Percentiles rank a stretch among this genome's conserved stretches.
Evolutionary conservation across 23 tunicate genomes (phyloP).

Genomic region (Diplosoma virens): DNA sequence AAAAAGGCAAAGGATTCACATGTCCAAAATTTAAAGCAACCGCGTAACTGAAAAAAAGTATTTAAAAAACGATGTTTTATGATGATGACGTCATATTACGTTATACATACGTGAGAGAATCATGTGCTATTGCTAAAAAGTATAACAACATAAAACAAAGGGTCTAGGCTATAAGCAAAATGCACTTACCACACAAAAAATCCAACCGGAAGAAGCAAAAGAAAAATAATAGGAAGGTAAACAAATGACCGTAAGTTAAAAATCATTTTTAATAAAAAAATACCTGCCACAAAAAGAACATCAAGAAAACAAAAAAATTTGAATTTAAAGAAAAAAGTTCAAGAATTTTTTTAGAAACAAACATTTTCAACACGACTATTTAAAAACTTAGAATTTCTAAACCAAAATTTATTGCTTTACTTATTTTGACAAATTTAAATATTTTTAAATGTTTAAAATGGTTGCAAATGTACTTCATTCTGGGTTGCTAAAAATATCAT

Average conservation of each 20-base stretch:
- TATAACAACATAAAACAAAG: neutral
- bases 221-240: neutral
- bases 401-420: no score
- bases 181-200: constrained; percentile 26
- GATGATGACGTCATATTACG: neutral
- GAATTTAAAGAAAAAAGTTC: no score
- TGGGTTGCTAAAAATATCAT: no score
- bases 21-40: neutral
- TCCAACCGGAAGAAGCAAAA: constrained; percentile 4
- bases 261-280: neutral
- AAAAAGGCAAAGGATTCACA: neutral
- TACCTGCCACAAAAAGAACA: no score
- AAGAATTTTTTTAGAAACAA: no score
- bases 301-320: no score
- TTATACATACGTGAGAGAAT: neutral
- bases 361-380: no score
- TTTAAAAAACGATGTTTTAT: no score
- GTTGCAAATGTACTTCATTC: no score
- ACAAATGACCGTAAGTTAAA: neutral
- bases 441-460: no score
- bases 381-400: no score
- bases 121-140: neutral
- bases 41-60: constrained; percentile 22
- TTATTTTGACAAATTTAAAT: no score
- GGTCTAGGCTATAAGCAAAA: neutral